These are phyloP conservation scores for Psettodes erumei DNA, from an alignment of 2,113 vertebrate species.

Conservation along the genomic window DNA sequence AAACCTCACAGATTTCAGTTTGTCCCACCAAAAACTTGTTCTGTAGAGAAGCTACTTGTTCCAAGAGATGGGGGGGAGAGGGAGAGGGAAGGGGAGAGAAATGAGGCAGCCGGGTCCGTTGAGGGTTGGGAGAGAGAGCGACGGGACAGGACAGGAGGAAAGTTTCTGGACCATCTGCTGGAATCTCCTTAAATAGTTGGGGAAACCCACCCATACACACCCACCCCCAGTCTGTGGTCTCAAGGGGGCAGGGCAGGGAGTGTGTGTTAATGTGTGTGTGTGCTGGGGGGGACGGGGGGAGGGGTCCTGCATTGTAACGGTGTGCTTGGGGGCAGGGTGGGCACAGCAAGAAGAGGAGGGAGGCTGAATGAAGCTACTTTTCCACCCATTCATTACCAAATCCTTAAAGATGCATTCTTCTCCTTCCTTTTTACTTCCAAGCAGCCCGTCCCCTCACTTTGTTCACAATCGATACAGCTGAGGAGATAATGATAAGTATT, in stretches of 20 bases:
- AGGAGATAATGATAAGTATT: constrained; percentile 33
- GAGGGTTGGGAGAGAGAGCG: constrained; percentile 13
- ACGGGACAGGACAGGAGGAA: constrained; percentile 46
- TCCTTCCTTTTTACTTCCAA: not conserved
- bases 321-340: constrained; percentile 74
- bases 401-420: constrained; percentile 61
- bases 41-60: not conserved
- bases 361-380: constrained; percentile 69
- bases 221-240: constrained; percentile 40
- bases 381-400: constrained; percentile 67
- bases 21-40: not conserved
- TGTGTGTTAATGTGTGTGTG: constrained; percentile 45
- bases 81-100: not conserved
- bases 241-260: constrained; percentile 55
- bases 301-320: constrained; percentile 64
- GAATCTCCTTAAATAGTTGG: constrained; percentile 81
- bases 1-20: not conserved
- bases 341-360: constrained; percentile 47
- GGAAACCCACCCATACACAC: constrained; percentile 47
- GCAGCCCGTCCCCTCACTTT: constrained; percentile 12
- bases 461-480: constrained; percentile 14
- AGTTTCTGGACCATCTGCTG: constrained; percentile 77
- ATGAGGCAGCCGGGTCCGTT: not conserved
- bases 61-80: not conserved
- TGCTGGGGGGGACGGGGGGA: constrained; percentile 19